phyloP scores from a whole-genome alignment of 1,140 invertebrate species.

The Halotydeus destructor region DNA sequence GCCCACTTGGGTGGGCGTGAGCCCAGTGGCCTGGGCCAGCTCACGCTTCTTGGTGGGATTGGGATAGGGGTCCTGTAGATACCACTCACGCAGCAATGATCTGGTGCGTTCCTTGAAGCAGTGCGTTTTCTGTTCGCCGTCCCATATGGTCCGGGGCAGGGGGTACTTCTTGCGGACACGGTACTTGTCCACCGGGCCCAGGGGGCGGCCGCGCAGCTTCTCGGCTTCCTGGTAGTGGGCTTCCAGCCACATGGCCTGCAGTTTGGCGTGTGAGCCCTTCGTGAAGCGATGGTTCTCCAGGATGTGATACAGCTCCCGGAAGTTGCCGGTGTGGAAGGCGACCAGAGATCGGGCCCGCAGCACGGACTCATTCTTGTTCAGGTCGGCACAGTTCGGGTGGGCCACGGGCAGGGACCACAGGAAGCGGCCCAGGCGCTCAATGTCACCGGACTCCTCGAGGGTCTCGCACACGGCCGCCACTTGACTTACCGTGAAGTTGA shows the following conservation, averaged over 20 bases:
- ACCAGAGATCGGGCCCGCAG: constrained; percentile 86
- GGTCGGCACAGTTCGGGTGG: constrained; percentile 67
- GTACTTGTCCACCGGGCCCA: constrained; percentile 98
- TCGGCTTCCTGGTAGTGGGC: constrained; percentile 97
- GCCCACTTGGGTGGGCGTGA: constrained; percentile 96
- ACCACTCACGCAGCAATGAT: constrained; percentile 86
- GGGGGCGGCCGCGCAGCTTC: constrained; percentile 71
- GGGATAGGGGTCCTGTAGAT: constrained; percentile 96
- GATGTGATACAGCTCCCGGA: constrained; percentile 78
- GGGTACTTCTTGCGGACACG: constrained; percentile 97
- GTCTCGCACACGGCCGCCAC: constrained; percentile 95
- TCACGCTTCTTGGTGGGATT: constrained; percentile 97
- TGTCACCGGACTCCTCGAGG: constrained; percentile 91
- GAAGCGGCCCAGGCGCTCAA: constrained; percentile 81
- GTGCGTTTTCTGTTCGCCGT: constrained; percentile 99
- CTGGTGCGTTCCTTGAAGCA: constrained; percentile 97
- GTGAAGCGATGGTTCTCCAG: constrained; percentile 91
- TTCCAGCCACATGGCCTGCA: constrained; percentile 87
- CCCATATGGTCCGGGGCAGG: constrained; percentile 92
- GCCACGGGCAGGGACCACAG: constrained; percentile 86
- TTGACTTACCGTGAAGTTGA: constrained; percentile 54
- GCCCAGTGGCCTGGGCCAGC: constrained; percentile 82
- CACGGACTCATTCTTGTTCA: constrained; percentile 85
- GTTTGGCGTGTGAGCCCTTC: constrained; percentile 83
- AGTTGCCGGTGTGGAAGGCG: constrained; percentile 84